Percentiles rank a stretch among this genome's conserved stretches.
Evolutionary conservation across 2,113 vertebrate genomes (phyloP).

Genomic region (Bufo gargarizans): DNA sequence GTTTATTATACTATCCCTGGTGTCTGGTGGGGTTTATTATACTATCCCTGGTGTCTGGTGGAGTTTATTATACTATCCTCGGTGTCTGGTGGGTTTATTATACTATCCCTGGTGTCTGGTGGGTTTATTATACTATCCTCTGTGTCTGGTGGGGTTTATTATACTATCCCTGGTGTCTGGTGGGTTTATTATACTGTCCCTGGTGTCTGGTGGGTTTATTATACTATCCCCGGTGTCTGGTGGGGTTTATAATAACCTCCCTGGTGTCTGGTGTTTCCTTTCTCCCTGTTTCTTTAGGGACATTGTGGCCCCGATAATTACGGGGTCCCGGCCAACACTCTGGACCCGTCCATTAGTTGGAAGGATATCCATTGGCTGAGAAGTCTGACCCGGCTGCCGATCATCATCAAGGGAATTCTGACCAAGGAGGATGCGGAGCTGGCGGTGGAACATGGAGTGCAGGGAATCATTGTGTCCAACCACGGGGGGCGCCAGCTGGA

Average conservation of each 20-base stretch:
- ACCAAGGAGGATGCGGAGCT: conserved; percentile 95
- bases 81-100: background rate
- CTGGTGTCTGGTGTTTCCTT: background rate
- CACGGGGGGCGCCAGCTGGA: conserved; percentile 95
- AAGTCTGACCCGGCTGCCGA: conserved; percentile 85
- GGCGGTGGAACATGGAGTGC: conserved; percentile 85
- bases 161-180: background rate
- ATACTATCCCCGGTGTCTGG: background rate
- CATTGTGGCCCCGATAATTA: conserved; percentile 68
- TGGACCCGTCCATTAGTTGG: conserved; percentile 88
- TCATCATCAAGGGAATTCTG: conserved; percentile 95
- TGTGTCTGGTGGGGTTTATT: background rate
- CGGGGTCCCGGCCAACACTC: conserved; percentile 72
- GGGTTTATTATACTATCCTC: background rate
- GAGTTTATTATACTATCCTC: background rate
- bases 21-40: background rate
- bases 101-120: background rate
- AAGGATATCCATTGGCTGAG: conserved; percentile 86
- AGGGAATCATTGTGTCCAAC: conserved; percentile 94
- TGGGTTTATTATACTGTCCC: background rate
- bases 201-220: background rate
- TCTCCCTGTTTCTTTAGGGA: conserved; percentile 66
- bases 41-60: background rate
- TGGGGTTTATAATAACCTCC: background rate
- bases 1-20: background rate